Base-by-base conservation (phyloP, 1,140 invertebrate species). In the Wiebesia pumilae region DNA sequence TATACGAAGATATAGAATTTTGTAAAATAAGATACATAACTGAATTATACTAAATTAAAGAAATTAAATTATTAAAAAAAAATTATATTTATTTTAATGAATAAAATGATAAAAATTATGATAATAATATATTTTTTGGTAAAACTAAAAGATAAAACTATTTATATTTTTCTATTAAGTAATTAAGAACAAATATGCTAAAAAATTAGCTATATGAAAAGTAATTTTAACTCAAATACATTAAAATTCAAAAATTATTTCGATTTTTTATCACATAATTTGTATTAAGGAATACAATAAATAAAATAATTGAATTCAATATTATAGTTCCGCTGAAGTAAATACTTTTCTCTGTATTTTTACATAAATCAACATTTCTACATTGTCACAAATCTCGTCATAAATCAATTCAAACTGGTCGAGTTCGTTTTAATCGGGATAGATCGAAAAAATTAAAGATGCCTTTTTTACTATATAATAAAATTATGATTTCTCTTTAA, bases 311-410 rank as follows among this genome's bases (percentile, higher is more conserved):
- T 24, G 38, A 43, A 24, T 27, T 43, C 21, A 43, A 43, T 38
- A 24, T n/a, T 75, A 43, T 43, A 75, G 71, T 75, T 43, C 40
- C 71, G 27, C 69, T 73, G 40, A 75, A 75, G 9, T 27, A 6
- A 14, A 40, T 71, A 71, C 33, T 71, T 71, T 71, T 71, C 33
- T 38, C 16, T 71, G 19, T 75, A 75, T 38, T 75, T 75, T 75
- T 38, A 75, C 71, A 75, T 75, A 75, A 75, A 3, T 27, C 38
- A 43, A 40, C 6, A 73, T 40, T 73, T 40, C 35, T 40, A 43
- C 71, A 43, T 38, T 38, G 33, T 43, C 71, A 43, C 24, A 4
- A 75, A 33, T 75, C 71, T 27, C 27, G 24, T n/a, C 21, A 38
- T 71, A 40, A 9, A 4, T 75, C 21, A 43, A 19, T 75, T 43